These are phyloP conservation scores for Zygogramma bicolorata DNA, from an alignment of 2,888 invertebrate species.

Conservation along the genomic window DNA sequence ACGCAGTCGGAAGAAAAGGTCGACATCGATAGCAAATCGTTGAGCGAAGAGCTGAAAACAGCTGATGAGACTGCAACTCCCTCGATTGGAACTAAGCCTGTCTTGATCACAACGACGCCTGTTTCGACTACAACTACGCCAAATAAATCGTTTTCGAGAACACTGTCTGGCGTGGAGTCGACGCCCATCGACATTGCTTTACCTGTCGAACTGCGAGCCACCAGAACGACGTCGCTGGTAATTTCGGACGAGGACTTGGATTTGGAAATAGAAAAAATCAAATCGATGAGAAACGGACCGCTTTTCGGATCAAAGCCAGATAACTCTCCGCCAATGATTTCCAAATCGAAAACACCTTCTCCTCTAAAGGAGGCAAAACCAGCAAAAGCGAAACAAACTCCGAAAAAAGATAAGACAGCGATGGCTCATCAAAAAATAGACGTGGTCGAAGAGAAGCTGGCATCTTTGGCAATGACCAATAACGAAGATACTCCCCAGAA, in stretches of 20 bases:
- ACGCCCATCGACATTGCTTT: constrained; percentile 76
- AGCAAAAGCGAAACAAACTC: constrained; percentile 21
- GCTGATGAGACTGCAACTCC: constrained; percentile 24
- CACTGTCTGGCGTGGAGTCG: constrained; percentile 72
- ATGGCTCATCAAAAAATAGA: constrained; percentile 51
- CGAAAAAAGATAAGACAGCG: constrained; percentile 21
- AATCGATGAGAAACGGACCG: constrained; percentile 66
- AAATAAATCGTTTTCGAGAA: constrained; percentile 48
- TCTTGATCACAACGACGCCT: no score
- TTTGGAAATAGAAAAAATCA: constrained; percentile 75
- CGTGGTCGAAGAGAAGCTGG: constrained; percentile 53
- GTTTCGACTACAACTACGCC: constrained; percentile 24
- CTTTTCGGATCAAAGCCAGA: constrained; percentile 30
- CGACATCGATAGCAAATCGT: constrained; percentile 47
- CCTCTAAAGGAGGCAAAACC: constrained; percentile 25
- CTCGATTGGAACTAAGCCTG: no score
- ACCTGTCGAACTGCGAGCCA: constrained; percentile 60
- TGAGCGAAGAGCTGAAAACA: constrained; percentile 69
- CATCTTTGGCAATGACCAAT: constrained; percentile 42
- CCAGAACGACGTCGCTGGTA: constrained; percentile 70
- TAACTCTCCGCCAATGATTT: constrained; percentile 18
- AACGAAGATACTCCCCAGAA: constrained; percentile 29
- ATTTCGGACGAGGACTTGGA: constrained; percentile 78
- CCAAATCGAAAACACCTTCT: constrained; percentile 39
- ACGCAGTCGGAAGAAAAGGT: constrained; percentile 30